These are phyloP conservation scores for Brachypodius melanocephalos DNA, from an alignment of 2,113 vertebrate species.

Conservation along the genomic window DNA sequence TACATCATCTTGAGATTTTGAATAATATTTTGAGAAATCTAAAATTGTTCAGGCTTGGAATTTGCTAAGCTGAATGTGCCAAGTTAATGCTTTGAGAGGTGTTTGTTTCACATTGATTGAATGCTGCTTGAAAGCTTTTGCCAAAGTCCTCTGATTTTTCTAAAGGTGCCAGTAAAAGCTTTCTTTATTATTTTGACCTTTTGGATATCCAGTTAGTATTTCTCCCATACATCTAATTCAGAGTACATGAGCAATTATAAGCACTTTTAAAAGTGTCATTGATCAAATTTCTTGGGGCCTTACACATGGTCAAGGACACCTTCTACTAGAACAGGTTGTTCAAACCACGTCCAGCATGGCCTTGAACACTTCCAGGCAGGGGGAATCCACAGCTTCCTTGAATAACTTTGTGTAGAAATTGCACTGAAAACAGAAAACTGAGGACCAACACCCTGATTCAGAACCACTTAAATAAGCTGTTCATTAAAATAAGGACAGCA, in stretches of 20 bases:
- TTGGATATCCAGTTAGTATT: not conserved
- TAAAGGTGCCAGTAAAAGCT: not conserved
- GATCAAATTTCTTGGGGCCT: not conserved
- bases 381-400: not conserved
- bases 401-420: not conserved
- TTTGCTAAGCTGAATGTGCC: not conserved
- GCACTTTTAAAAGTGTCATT: not conserved
- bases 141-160: not conserved
- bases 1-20: not conserved
- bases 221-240: not conserved
- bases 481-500: not conserved
- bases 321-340: not conserved
- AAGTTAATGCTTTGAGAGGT: not conserved
- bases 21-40: not conserved
- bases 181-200: not conserved
- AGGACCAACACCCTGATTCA: not conserved
- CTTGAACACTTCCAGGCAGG: not conserved
- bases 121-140: not conserved
- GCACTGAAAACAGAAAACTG: not conserved
- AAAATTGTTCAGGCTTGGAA: not conserved
- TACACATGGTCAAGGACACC: not conserved
- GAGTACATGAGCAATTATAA: not conserved
- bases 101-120: not conserved
- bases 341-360: not conserved
- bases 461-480: not conserved